Evolutionary conservation across 2,888 invertebrate species (phyloP), one percentile per base, ranked within the genome.

Genomic region (Stenodema calcarata): DNA sequence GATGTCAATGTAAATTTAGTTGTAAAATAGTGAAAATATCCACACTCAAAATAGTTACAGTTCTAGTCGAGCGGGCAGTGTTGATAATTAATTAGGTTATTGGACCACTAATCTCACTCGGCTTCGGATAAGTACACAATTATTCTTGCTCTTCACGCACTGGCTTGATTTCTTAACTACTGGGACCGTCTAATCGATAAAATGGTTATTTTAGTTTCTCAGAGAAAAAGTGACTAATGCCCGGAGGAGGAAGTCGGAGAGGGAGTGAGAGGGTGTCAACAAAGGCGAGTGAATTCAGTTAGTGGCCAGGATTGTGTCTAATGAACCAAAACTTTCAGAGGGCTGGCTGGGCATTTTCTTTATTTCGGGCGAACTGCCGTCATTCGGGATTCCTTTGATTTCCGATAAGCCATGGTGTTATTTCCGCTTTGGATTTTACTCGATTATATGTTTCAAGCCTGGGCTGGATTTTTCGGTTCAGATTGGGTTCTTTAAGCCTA

Each of bases 251-350:
- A 62, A n/a, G n/a, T n/a, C n/a, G 18, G 30, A 82, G 44, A 30
- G 62, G 0, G 62, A 82, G 69, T 44, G 54, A 54, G 75, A 85
- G 78, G 79, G 86, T 30, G 86, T 80, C 76, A 80, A 86, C 86
- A 86, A 86, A 86, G 47, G 86, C 78, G 14, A 79, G 69, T 69
- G 79, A 86, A 86, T 86, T 86, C 86, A 86, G 86, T 86, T 86
- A 86, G 79, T 80, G 86, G 35, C 27, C 86, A 80, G 86, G 79
- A 86, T 86, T 86, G 86, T 69, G 80, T 69, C 86, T 86, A 86
- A 86, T 86, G 86, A 86, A 86, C 86, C 86, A 84, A 84, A 23
- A 84, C 84, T 75, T 73, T 30, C 27, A 18, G 54, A 44, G 35
- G 73, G 84, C 75, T 27, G 27, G 27, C 30, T 30, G 27, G 44